A percentile compares a stretch with the other conserved stretches of the same genome.
Evolutionary conservation across 2,888 invertebrate species (phyloP).

Genomic region (Micoletzkya japonica): DNA sequence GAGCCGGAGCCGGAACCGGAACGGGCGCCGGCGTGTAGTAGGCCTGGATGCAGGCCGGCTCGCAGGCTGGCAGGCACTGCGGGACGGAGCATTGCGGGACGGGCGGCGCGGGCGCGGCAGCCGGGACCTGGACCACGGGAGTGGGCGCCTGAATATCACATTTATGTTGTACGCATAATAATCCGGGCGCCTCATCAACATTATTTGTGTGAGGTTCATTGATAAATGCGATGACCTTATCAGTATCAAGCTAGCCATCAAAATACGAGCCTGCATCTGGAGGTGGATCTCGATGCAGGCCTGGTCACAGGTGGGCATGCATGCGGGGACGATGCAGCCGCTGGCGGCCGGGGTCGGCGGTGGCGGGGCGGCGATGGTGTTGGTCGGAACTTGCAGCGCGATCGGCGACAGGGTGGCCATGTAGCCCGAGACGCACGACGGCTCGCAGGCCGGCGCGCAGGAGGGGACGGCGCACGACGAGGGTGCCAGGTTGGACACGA

Average conservation of each 20-base stretch:
- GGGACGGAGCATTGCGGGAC: background rate
- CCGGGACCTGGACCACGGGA: background rate
- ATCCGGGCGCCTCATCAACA: no score
- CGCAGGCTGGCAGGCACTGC: slow-evolving; percentile 14
- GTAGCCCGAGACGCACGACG: background rate
- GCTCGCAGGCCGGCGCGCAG: background rate
- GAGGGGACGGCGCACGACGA: background rate
- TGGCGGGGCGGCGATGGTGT: no score
- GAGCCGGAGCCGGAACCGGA: no score
- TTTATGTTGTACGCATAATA: no score
- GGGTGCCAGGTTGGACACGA: background rate
- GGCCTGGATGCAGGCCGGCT: background rate
- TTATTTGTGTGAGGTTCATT: no score
- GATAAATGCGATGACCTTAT: no score
- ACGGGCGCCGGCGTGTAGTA: no score
- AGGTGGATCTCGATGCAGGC: no score
- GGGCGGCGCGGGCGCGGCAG: background rate
- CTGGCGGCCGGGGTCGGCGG: slow-evolving; percentile 8
- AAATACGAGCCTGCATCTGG: no score
- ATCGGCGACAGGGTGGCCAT: background rate
- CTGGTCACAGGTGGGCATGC: no score
- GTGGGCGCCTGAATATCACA: background rate
- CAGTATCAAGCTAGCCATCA: no score
- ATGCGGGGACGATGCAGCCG: background rate
- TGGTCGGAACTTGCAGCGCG: no score